phyloP scores from a whole-genome alignment of 2,888 invertebrate species.

The Himalopsyche kuldschensis region DNA sequence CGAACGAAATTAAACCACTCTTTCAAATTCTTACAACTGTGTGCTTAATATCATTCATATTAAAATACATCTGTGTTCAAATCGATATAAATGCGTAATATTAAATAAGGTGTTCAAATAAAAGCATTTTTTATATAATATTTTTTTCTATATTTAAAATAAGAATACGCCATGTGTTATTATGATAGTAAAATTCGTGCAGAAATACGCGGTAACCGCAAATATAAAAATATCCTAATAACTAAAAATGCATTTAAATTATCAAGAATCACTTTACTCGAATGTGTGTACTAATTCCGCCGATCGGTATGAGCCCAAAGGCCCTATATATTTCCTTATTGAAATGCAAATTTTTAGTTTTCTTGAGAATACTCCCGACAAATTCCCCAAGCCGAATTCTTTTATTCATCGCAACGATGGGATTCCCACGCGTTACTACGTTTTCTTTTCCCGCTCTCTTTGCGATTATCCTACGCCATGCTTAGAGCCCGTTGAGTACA shows the following conservation, averaged over 20 bases:
- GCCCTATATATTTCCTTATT: background rate
- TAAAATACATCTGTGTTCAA: no score
- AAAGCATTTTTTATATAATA: no score
- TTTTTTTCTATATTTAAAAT: no score
- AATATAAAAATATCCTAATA: background rate
- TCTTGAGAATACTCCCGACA: background rate
- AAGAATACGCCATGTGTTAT: no score
- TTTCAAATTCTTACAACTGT: no score
- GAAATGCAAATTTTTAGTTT: background rate
- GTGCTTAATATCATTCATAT: no score
- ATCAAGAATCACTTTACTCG: background rate
- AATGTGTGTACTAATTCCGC: background rate
- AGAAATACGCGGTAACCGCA: no score
- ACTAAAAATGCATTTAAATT: background rate
- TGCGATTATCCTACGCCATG: background rate
- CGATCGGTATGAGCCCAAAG: background rate
- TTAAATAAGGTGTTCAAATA: no score
- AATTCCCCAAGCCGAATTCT: slow-evolving; percentile 6
- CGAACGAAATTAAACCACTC: no score
- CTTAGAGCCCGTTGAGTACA: background rate
- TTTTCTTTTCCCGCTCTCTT: background rate
- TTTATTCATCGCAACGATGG: slow-evolving; percentile 10
- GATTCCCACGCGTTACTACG: slow-evolving; percentile 1
- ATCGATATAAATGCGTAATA: no score
- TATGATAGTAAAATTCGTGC: no score